Conservation (phyloP, 2,888 invertebrate species). For the Drosophila siamana region DNA sequence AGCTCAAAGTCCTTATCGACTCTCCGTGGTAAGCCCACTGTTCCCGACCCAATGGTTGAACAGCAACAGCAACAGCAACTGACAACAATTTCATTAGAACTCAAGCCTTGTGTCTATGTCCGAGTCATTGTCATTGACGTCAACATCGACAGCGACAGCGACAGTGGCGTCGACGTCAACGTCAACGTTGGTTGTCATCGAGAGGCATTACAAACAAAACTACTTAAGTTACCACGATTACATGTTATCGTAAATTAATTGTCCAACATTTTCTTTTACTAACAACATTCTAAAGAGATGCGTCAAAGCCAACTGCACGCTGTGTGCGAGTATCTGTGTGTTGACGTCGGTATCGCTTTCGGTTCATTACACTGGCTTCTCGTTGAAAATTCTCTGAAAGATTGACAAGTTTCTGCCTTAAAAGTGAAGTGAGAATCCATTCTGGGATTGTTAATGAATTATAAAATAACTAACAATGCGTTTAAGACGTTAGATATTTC, state of each 20-base stretch:
- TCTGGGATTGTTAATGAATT: too few species aligned
- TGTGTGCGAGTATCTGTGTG: background rate
- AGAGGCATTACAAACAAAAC: conserved; percentile 77
- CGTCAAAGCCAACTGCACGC: conserved; percentile 47
- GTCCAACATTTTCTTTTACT: conserved; percentile 78
- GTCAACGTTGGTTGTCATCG: conserved; percentile 65
- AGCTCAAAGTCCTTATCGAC: background rate
- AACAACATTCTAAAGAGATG: conserved; percentile 64
- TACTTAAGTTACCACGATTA: conserved; percentile 81
- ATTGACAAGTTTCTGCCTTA: background rate
- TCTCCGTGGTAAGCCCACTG: background rate
- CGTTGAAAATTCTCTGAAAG: background rate
- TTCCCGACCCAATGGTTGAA: conserved; percentile 23
- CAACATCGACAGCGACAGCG: conserved; percentile 4
- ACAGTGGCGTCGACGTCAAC: conserved; percentile 3
- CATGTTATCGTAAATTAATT: conserved; percentile 80
- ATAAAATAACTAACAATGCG: too few species aligned
- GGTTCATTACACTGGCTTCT: conserved; percentile 9
- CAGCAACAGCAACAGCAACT: conserved; percentile 17
- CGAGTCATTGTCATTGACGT: conserved; percentile 20
- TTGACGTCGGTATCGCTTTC: conserved; percentile 17
- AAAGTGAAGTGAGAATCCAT: background rate
- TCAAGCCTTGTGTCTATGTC: conserved; percentile 43
- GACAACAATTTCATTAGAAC: conserved; percentile 76
- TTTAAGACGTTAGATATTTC: too few species aligned